Base-by-base conservation (phyloP, 37 sponge, comb jelly and placozoan genomes). In the Chondrilla cf. caribensis region DNA sequence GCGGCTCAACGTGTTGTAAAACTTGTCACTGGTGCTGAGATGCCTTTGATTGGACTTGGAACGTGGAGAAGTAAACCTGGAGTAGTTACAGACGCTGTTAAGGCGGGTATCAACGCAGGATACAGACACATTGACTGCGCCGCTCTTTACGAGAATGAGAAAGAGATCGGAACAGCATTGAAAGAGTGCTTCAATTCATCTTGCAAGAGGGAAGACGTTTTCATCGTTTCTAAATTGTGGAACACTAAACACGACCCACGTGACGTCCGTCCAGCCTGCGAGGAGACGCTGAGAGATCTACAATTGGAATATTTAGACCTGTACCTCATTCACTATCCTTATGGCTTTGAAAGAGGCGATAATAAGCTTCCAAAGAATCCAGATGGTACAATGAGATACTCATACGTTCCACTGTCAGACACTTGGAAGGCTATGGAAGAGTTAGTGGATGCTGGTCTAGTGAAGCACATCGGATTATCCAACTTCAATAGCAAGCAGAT, bases 241-340 rank as follows among this genome's bases (percentile, higher is more conserved):
- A 95, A 95, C 83, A 97, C 98, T 0, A 89, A 89, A 25, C 93
- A 92, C 71, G 70, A 77, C 77, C 80, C 87, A 2, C 85, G 82
- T 0, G 93, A 97, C 77, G 98, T 97, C 0, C 78, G 86, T 21
- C 86, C 91, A 0, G 88, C 98, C 15, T 54, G 87, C 35, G 40
- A 85, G 79, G 82, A 85, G 77, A 90, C 98, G 0, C 87, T 97
- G 14, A 42, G 31, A 4, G 89, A 92, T 66, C 88, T 97, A 0
- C 91, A 90, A 60, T 82, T 97, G 72, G 91, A 90, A 2, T 95
- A 97, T 33, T 19, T 97, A 0, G 98, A 97, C 67, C 88, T 97
- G 38, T 97, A 95, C 80, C 87, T 97, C 57, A 95, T 97, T 37
- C 98, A 97, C 85, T 97, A 90, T 89, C 98, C 98, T 2, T 77